These are phyloP conservation scores for Sebastes cheni DNA, from an alignment of 2,797 vertebrate genomes.

Conservation along the genomic window DNA sequence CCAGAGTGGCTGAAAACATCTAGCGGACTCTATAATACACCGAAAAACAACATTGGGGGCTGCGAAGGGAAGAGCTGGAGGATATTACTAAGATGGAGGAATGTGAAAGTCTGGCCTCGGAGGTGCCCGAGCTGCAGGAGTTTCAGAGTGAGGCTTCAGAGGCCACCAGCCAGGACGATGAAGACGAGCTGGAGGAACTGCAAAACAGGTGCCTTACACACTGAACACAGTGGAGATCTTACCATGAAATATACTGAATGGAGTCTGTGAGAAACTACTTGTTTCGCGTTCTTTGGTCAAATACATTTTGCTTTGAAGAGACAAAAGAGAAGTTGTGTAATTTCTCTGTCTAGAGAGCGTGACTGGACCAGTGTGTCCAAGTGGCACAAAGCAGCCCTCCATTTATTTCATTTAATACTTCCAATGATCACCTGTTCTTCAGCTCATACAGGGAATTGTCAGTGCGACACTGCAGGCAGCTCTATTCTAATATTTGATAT, in stretches of 20 bases:
- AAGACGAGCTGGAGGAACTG: conserved; percentile 87
- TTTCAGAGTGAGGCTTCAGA: conserved; percentile 72
- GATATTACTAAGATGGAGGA: conserved; percentile 72
- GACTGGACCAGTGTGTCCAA: background rate
- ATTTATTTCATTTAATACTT: background rate
- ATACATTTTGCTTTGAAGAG: background rate
- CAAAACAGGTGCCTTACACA: conserved; percentile 82
- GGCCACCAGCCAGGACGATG: conserved; percentile 74
- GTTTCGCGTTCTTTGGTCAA: background rate
- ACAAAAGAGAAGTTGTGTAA: background rate
- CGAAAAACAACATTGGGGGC: conserved; percentile 31
- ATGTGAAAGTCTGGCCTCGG: conserved; percentile 73
- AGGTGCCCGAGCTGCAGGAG: conserved; percentile 79
- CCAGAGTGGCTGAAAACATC: conserved; percentile 68
- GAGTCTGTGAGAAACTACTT: background rate
- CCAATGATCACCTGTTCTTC: conserved; percentile 11
- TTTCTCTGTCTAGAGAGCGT: background rate
- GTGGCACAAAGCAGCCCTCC: background rate
- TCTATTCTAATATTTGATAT: conserved; percentile 19
- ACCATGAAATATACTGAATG: background rate
- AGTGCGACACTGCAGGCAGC: background rate
- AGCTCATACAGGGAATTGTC: background rate
- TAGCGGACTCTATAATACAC: conserved; percentile 43
- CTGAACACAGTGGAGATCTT: background rate
- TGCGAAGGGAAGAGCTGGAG: conserved; percentile 48